Conservation (phyloP, 2,888 invertebrate species). For the Zaprionus lineosus region DNA sequence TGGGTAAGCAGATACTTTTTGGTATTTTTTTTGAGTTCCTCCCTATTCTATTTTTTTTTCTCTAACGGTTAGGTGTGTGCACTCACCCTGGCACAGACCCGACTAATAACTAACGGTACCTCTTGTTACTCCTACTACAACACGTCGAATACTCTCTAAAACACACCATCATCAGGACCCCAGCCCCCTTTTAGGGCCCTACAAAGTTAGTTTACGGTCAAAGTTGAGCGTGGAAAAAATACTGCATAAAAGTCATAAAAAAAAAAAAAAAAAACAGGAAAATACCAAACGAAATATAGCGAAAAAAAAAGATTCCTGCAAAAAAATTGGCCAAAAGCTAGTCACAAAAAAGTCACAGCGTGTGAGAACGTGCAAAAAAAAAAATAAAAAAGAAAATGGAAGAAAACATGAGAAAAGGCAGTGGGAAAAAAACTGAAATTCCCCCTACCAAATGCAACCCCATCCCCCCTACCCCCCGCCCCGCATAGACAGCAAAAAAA, state of each 20-base stretch:
- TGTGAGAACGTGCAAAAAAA: constrained; percentile 54
- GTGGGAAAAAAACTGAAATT: no score
- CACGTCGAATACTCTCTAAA: neutral
- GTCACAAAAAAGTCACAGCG: constrained; percentile 61
- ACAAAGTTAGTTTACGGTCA: constrained; percentile 74
- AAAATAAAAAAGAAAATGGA: constrained; percentile 19
- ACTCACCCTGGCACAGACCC: constrained; percentile 45
- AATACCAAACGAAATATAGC: constrained; percentile 1
- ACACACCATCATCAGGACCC: neutral
- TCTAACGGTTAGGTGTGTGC: no score
- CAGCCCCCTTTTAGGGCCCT: constrained; percentile 47
- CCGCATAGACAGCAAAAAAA: no score
- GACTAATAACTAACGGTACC: constrained; percentile 64
- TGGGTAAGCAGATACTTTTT: constrained; percentile 12
- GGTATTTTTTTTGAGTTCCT: no score
- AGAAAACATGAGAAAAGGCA: constrained; percentile 29
- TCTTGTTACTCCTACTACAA: neutral
- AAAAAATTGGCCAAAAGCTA: constrained; percentile 67
- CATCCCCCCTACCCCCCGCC: no score
- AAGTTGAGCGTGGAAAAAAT: constrained; percentile 63
- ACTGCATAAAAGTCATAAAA: constrained; percentile 47
- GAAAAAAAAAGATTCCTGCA: constrained; percentile 6
- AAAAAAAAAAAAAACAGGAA: constrained; percentile 28
- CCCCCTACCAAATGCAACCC: no score
- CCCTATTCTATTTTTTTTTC: constrained; percentile 36